Conservation (phyloP, 2,797 vertebrate genomes). For the Erpetoichthys calabaricus region DNA sequence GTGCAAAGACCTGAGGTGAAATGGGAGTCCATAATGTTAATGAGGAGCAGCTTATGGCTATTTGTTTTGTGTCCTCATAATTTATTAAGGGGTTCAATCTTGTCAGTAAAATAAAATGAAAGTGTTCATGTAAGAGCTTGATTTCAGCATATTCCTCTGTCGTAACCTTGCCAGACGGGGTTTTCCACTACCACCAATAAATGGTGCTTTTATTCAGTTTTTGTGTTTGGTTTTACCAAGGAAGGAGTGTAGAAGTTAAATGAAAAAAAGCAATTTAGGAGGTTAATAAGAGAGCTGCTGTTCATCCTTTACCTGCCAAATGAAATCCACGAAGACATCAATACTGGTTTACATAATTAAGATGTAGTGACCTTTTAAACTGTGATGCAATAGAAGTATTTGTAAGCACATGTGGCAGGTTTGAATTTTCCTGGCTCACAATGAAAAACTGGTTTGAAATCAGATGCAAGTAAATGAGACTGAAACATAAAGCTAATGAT, state of each 20-base stretch:
- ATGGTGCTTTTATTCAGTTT: no score
- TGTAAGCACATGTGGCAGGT: not conserved
- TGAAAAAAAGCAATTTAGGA: not conserved
- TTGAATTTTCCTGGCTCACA: not conserved
- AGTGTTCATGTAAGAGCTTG: no score
- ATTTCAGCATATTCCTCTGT: no score
- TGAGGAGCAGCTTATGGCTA: no score
- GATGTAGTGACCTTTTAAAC: not conserved
- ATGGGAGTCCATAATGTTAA: no score
- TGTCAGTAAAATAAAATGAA: no score
- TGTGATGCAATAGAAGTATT: not conserved
- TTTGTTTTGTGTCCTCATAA: no score
- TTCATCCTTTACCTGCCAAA: not conserved
- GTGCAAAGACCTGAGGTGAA: no score
- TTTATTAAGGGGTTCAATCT: no score
- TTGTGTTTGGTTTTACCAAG: not conserved
- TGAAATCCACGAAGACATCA: not conserved
- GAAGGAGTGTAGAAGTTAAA: not conserved
- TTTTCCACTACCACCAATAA: no score
- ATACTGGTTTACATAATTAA: slow-evolving; percentile 1
- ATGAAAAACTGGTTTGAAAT: not conserved
- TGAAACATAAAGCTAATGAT: no score
- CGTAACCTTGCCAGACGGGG: no score
- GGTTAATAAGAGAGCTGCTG: not conserved
- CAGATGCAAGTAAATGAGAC: not conserved